Evolutionary conservation across 2,113 vertebrate species (phyloP).

Genomic region (Tylochromis polylepis): DNA sequence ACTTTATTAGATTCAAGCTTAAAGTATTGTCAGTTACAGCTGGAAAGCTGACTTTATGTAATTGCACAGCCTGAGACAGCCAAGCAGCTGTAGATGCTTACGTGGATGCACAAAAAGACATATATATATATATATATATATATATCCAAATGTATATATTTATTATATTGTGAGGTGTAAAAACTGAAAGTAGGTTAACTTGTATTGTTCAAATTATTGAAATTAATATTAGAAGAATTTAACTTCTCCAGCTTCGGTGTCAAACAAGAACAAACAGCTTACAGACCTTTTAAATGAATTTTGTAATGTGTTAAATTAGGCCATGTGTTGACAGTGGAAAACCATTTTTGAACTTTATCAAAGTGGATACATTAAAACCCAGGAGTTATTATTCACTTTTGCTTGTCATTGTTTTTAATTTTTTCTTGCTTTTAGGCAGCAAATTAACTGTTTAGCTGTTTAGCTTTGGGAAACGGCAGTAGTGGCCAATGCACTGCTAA

Average conservation of each 20-base stretch:
- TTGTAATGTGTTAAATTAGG: neutral
- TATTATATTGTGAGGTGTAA: neutral
- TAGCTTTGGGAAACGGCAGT: no score
- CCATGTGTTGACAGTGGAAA: neutral
- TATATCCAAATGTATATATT: neutral
- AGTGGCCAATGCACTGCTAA: neutral
- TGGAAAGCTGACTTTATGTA: slow-evolving; percentile 49
- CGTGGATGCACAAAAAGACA: neutral
- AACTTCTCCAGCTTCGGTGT: neutral
- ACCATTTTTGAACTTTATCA: neutral
- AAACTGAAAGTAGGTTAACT: neutral
- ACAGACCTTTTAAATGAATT: neutral
- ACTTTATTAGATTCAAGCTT: slow-evolving; percentile 63
- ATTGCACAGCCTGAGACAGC: slow-evolving; percentile 39
- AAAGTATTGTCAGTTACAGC: slow-evolving; percentile 50
- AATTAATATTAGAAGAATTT: neutral
- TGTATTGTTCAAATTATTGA: neutral
- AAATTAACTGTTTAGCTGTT: neutral
- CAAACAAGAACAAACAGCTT: neutral
- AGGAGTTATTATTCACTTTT: neutral
- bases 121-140: neutral
- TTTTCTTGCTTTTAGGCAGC: neutral
- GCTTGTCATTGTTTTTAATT: neutral
- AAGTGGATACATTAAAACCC: neutral
- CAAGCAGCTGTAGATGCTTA: slow-evolving; percentile 13